Conservation (phyloP, 2,113 vertebrate genomes). For the Dicentrarchus labrax region DNA sequence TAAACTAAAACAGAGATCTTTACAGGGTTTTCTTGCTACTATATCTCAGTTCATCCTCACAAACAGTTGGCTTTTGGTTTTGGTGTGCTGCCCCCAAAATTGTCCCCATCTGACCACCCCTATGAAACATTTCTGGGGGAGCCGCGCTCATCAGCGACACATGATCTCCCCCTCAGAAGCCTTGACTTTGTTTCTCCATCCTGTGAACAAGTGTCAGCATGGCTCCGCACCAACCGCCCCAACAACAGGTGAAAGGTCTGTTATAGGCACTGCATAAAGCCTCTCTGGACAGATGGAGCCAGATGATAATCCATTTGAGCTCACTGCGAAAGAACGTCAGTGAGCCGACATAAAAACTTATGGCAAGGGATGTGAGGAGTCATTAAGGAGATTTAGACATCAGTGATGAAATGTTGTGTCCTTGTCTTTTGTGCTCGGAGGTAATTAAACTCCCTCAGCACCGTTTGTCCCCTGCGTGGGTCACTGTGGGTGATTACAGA, state of each 20-base stretch:
- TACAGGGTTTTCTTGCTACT: not conserved
- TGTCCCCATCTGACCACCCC: not conserved
- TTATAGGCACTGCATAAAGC: conserved; percentile 50
- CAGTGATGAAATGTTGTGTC: conserved; percentile 48
- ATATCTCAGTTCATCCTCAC: not conserved
- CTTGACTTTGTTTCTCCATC: conserved; percentile 21
- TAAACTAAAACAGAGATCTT: not conserved
- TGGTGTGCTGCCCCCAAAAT: too few relatives aligned
- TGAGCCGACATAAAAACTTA: conserved; percentile 32
- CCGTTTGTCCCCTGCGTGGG: conserved; percentile 39
- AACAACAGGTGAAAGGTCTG: conserved; percentile 69
- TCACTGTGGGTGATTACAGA: conserved; percentile 53
- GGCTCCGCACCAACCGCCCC: not conserved
- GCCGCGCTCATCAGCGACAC: conserved; percentile 5
- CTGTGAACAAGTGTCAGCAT: conserved; percentile 28
- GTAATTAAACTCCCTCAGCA: conserved; percentile 57
- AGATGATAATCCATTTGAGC: conserved; percentile 47
- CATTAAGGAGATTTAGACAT: conserved; percentile 45
- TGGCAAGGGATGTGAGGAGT: conserved; percentile 30
- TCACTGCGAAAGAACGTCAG: conserved; percentile 21
- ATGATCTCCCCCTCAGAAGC: conserved; percentile 2
- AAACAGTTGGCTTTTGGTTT: conserved; percentile 4
- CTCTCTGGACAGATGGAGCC: conserved; percentile 17
- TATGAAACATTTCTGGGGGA: too few relatives aligned
- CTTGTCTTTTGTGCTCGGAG: conserved; percentile 39